phyloP scores from a whole-genome alignment of 2,113 vertebrate genomes.

The Rostratula benghalensis region DNA sequence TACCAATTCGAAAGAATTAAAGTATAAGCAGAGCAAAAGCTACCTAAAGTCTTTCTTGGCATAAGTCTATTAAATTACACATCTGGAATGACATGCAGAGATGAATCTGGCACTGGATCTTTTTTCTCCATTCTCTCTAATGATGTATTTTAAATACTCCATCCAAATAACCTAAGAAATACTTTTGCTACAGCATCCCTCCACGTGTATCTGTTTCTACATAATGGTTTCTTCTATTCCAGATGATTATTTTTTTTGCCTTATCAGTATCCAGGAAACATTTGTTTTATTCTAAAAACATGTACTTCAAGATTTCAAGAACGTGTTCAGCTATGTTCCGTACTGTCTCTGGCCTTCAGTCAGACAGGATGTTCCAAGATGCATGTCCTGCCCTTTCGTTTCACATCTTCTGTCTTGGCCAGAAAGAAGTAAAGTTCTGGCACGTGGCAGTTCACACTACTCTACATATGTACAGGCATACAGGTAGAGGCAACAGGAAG shows the following conservation, averaged over 20 bases:
- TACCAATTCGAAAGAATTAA: background rate
- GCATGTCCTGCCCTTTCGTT: background rate
- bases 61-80: background rate
- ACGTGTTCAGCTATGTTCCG: background rate
- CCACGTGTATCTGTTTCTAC: background rate
- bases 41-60: background rate
- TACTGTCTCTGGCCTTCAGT: background rate
- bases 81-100: background rate
- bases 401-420: background rate
- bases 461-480: background rate
- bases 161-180: background rate
- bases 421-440: background rate
- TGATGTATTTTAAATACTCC: background rate
- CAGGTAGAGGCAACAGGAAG: background rate
- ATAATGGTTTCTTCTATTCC: background rate
- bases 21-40: background rate
- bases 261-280: background rate
- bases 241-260: background rate
- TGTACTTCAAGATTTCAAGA: background rate
- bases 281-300: background rate
- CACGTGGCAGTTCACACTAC: background rate
- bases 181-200: background rate
- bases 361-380: background rate
- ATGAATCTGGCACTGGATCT: background rate
- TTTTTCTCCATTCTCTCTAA: background rate